Base-by-base conservation (phyloP, 2,113 vertebrate species). In the Eupsittula cactorum region DNA sequence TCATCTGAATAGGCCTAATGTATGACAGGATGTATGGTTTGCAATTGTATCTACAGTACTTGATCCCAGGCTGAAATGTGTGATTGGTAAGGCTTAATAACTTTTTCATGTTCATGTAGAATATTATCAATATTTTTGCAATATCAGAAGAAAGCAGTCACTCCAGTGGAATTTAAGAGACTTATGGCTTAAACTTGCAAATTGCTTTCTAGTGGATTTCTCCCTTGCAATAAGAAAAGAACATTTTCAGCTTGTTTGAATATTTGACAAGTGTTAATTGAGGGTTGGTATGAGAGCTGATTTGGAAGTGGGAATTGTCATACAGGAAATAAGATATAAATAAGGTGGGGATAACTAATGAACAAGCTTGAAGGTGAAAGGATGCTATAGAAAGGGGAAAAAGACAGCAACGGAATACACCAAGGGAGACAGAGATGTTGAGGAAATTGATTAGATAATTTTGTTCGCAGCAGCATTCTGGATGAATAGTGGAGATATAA, bases 181-280 rank as follows among this genome's bases (percentile, higher is more conserved):
- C 5, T 50, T 46, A 76, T 37, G n/a, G 8, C 5, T 88, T 88
- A 73, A 37, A 46, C 86, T 65, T 75, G 16, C 33, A 82, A 83
- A 88, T 86, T 63, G 35, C 13, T 83, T 83, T 80, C 27, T 75
- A 16, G 9, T 39, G 37, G 11, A 67, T 86, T 96, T 81, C 23
- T 75, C 41, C 29, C 24, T 83, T 86, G 47, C 25, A 59, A n/a
- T 52, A 70, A 70, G 42, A 81, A 83, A 83, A 67, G 12, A 86
- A 59, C 9, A 42, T 90, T 91, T 91, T 86, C 46, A 84, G 7
- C 55, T 92, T 84, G 35, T 93, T 93, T 89, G 53, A 88, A 94
- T 67, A 78, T 52, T 86, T 92, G 77, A 84, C 83, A 86, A 67
- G 47, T 81, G 90, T 47, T 92, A 92, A 94, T 94, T 92, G 62